Percentiles rank a stretch among this genome's conserved stretches.
Conservation (phyloP, 2,888 invertebrate species). For the Oscheius sp. region DNA sequence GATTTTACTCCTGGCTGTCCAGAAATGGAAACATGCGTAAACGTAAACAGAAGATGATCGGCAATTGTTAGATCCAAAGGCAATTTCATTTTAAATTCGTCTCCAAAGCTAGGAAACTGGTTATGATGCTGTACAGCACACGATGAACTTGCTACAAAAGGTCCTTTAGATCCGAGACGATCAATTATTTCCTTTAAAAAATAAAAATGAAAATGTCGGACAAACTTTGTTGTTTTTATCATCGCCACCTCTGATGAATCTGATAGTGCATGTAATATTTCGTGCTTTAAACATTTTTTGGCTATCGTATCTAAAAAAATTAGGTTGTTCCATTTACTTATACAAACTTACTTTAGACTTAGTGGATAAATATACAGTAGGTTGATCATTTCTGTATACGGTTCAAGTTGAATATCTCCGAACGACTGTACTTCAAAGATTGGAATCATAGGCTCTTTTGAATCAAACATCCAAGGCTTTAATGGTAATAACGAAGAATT, state of each 20-base stretch:
- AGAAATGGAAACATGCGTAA: conserved; percentile 93
- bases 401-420: conserved; percentile 75
- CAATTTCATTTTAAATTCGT: conserved; percentile 83
- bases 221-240: too few relatives aligned
- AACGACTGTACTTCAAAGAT: conserved; percentile 88
- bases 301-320: conserved; percentile 54
- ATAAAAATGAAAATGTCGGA: neutral
- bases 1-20: conserved; percentile 61
- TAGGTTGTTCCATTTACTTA: neutral
- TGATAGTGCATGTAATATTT: conserved; percentile 90
- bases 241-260: conserved; percentile 78
- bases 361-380: conserved; percentile 91
- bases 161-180: conserved; percentile 57
- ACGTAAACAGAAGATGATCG: conserved; percentile 92
- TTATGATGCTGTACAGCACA: conserved; percentile 69
- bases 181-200: conserved; percentile 49
- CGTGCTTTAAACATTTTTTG: conserved; percentile 77
- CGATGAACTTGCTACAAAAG: conserved; percentile 47
- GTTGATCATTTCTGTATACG: conserved; percentile 85
- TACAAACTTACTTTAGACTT: conserved; percentile 49
- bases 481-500: conserved; percentile 84
- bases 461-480: conserved; percentile 53
- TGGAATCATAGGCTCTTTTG: conserved; percentile 71
- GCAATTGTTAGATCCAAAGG: conserved; percentile 84
- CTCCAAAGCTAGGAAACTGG: conserved; percentile 63